Evolutionary conservation across 2,113 vertebrate species (phyloP).

Genomic region (Butorides virescens): DNA sequence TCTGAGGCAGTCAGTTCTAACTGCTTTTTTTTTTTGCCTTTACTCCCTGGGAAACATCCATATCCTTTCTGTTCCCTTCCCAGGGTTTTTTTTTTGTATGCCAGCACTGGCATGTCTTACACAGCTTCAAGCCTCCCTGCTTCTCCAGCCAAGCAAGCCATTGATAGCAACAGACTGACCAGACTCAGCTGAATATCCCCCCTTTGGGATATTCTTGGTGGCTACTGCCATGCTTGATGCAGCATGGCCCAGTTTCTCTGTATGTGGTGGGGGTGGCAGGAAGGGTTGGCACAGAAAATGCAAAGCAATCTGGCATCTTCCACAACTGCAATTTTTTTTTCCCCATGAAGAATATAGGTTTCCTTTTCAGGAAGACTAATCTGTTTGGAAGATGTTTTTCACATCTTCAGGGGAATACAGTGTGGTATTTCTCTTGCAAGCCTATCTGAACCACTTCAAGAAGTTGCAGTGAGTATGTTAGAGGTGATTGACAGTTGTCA

Average conservation of each 20-base stretch:
- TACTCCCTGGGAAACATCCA: background rate
- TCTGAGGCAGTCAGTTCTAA: background rate
- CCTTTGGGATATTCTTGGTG: background rate
- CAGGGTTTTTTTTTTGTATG: background rate
- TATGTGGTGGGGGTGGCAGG: background rate
- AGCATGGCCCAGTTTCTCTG: background rate
- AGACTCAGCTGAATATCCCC: background rate
- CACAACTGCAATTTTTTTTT: background rate
- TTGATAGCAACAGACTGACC: background rate
- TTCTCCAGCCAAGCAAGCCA: background rate
- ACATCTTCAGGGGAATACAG: background rate
- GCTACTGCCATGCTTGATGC: background rate
- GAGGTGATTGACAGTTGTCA: constrained; percentile 37
- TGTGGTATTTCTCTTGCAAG: background rate
- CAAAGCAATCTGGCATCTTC: background rate
- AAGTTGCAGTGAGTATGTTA: background rate
- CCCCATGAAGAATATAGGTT: background rate
- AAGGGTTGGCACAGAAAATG: background rate
- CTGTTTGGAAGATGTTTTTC: background rate
- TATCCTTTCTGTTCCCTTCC: background rate
- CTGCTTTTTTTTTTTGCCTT: background rate
- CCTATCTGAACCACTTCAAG: background rate
- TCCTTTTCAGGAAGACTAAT: background rate
- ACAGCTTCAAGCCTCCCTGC: background rate
- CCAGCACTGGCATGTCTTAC: background rate